Conservation (phyloP, 2,797 vertebrate species). For the Helostoma temminkii region DNA sequence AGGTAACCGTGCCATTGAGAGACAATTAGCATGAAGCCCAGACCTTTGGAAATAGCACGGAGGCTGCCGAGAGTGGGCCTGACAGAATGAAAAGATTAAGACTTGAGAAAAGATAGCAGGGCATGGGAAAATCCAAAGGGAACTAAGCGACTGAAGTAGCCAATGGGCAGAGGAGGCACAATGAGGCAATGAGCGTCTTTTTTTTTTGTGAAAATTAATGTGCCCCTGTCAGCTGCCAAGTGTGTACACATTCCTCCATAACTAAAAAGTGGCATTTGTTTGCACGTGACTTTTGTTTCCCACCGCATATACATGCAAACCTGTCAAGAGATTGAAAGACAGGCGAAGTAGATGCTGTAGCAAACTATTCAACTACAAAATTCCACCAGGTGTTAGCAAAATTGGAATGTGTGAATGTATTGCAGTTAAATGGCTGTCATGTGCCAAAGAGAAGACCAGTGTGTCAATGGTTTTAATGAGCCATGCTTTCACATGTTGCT, state of each 20-base stretch:
- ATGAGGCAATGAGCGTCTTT: conserved; percentile 75
- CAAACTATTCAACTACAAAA: conserved; percentile 56
- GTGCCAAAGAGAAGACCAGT: conserved; percentile 46
- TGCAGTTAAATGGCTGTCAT: conserved; percentile 62
- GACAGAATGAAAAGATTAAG: conserved; percentile 86
- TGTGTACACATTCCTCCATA: conserved; percentile 72
- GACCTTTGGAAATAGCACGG: conserved; percentile 80
- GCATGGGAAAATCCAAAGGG: conserved; percentile 85
- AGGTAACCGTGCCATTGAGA: conserved; percentile 85
- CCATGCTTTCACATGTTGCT: conserved; percentile 47
- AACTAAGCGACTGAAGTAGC: conserved; percentile 71
- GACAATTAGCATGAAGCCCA: conserved; percentile 88
- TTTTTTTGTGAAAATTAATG: conserved; percentile 76
- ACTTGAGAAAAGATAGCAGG: conserved; percentile 85
- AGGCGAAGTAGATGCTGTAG: conserved; percentile 37
- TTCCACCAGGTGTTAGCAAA: conserved; percentile 71
- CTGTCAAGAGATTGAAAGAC: conserved; percentile 70
- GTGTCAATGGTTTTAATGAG: conserved; percentile 65
- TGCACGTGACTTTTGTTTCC: conserved; percentile 73
- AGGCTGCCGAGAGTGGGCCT: conserved; percentile 76
- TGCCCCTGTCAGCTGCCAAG: conserved; percentile 79
- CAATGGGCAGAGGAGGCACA: conserved; percentile 75
- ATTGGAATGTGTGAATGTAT: conserved; percentile 42
- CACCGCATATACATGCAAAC: conserved; percentile 43
- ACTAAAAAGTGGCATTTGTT: conserved; percentile 67